Base-by-base conservation (phyloP, 2,797 vertebrate genomes). In the Chelidonichthys spinosus region DNA sequence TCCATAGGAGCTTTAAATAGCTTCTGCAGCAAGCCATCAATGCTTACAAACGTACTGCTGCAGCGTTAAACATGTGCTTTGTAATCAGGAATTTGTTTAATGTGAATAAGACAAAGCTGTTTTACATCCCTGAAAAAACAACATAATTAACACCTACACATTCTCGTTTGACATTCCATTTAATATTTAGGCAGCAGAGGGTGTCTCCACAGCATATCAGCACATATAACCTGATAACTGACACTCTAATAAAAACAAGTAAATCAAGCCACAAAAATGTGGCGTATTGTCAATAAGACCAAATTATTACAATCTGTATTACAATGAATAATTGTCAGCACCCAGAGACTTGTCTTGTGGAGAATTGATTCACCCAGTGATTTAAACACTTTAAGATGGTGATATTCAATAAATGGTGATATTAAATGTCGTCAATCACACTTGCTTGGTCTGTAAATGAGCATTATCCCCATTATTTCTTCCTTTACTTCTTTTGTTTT, bases 1-100 rank as follows among this genome's bases (percentile, higher is more conserved):
- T 69, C 56, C 11, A 81, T 47, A 47, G 55, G 40, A 87, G 69
- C 76, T 84, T 83, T 77, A 85, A 86, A 86, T 85, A 78, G 75
- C 73, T 68, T 50, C 49, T 75, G 62, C 70, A 79, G 71, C 53
- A 59, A 68, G 54, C 36, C 37, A 25, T 79, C 59, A 42, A 61
- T 70, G 55, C 52, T 25, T 32, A 55, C 44, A 61, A 63, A 73
- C 37, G 25, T 7, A 36, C 58, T 63, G 55, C 53, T 63, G 55
- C 53, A 61, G 54, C 44, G 25, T 7, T 3, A 43, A 9, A 6
- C 1, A 68, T 49, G 4, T 14, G 11, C 32, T 33, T 59, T 37
- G 40, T 32, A 4, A 53, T 61, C 2, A 44, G 25, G 47, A n/a
- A 32, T 52, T 46, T 15, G 10, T 55, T 59, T n/a, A 0, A 74